Conservation (phyloP, 2,888 invertebrate genomes). For the Cheilosia variabilis region DNA sequence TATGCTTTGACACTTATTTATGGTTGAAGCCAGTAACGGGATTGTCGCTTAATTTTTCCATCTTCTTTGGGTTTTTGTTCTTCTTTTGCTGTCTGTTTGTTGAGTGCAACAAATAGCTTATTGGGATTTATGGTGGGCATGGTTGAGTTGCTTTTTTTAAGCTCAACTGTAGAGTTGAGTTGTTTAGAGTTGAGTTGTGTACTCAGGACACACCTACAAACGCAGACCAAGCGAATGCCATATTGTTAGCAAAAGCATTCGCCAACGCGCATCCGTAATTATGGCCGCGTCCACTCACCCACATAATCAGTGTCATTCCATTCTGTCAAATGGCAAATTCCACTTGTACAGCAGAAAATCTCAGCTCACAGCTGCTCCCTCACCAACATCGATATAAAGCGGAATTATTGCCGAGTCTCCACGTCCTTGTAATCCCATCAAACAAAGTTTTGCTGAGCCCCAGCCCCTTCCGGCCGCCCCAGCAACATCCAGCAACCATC, state of each 20-base stretch:
- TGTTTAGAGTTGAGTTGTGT: too few relatives aligned
- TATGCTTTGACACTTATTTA: conserved; percentile 70
- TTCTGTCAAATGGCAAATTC: conserved; percentile 2
- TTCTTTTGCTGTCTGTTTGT: background rate
- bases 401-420: conserved; percentile 57
- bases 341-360: conserved; percentile 23
- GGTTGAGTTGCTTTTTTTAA: conserved; percentile 46
- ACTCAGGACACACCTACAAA: background rate
- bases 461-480: background rate
- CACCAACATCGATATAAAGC: conserved; percentile 29
- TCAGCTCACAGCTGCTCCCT: background rate
- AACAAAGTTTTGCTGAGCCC: conserved; percentile 50
- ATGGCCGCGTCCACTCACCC: background rate
- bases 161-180: conserved; percentile 17
- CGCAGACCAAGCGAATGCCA: background rate
- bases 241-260: background rate
- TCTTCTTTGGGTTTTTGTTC: conserved; percentile 1
- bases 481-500: background rate
- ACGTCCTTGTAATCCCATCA: conserved; percentile 63
- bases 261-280: background rate
- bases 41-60: conserved; percentile 51
- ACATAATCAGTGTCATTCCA: conserved; percentile 1
- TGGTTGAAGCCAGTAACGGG: conserved; percentile 54
- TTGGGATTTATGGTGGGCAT: conserved; percentile 53
- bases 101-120: conserved; percentile 11